phyloP scores from a whole-genome alignment of 2,113 vertebrate genomes.

The Chrysochloris asiatica region DNA sequence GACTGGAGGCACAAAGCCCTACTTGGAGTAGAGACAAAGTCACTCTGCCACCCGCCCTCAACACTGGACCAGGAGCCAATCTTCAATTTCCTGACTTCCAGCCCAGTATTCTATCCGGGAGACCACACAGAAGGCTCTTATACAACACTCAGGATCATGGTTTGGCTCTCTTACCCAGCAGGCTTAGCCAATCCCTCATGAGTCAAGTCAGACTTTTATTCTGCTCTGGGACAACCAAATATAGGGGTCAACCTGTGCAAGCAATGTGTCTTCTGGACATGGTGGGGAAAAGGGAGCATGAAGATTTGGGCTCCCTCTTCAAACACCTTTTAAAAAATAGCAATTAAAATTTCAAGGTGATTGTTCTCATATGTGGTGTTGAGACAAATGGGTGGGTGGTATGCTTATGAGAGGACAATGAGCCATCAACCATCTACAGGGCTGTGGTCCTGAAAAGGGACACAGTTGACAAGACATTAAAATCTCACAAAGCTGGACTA shows the following conservation, averaged over 20 bases:
- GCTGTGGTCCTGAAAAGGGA: neutral
- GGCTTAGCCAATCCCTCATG: neutral
- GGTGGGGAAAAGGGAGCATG: neutral
- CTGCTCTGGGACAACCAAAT: neutral
- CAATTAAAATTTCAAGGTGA: neutral
- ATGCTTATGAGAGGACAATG: neutral
- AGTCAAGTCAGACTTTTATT: constrained; percentile 32
- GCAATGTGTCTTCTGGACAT: neutral
- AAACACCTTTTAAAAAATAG: neutral
- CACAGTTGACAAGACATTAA: neutral
- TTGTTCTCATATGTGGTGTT: neutral
- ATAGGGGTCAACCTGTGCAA: neutral
- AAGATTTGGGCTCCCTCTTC: neutral
- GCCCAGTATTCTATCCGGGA: neutral
- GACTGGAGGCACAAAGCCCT: neutral
- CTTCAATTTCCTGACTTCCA: neutral
- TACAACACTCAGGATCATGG: neutral
- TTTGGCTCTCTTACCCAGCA: constrained; percentile 28
- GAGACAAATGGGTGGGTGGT: neutral
- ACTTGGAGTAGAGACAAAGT: neutral
- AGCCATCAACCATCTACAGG: neutral
- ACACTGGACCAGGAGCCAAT: neutral
- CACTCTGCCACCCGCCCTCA: neutral
- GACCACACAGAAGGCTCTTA: constrained; percentile 55
- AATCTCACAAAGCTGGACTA: neutral